phyloP scores from a whole-genome alignment of 2,797 vertebrate genomes.

The Martes flavigula region DNA sequence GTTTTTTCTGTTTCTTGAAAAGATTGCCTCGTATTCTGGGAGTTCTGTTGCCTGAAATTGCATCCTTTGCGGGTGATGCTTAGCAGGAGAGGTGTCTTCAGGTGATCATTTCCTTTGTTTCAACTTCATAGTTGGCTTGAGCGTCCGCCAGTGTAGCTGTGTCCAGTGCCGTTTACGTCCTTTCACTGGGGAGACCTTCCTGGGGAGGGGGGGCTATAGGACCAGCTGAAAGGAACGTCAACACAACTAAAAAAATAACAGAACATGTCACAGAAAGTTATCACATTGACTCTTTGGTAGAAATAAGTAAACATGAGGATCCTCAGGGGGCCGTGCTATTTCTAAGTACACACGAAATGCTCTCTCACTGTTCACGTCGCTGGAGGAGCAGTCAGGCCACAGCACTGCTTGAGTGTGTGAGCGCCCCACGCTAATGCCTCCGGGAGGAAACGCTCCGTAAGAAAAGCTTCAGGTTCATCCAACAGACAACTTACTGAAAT shows the following conservation, averaged over 20 bases:
- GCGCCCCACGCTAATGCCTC: not conserved
- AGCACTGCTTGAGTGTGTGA: not conserved
- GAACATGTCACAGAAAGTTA: conserved; percentile 63
- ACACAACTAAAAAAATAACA: conserved; percentile 64
- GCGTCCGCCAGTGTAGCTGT: not conserved
- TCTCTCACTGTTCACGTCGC: not conserved
- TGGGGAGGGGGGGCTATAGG: conserved; percentile 58
- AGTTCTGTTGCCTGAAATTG: not conserved
- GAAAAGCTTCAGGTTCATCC: conserved; percentile 35
- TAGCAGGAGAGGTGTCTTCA: conserved; percentile 52
- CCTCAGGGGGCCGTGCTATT: not conserved
- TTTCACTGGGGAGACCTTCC: conserved; percentile 52
- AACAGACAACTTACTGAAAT: conserved; percentile 15
- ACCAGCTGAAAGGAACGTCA: conserved; percentile 48
- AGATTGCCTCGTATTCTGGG: conserved; percentile 28
- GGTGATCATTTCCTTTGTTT: conserved; percentile 33
- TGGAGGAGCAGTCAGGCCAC: not conserved
- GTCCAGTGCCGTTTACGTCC: conserved; percentile 4
- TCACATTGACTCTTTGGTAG: conserved; percentile 52
- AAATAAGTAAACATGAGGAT: conserved; percentile 23
- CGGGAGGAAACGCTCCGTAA: not conserved
- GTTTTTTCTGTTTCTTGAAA: conserved; percentile 47
- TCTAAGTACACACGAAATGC: not conserved
- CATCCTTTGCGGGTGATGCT: not conserved
- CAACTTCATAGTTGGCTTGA: conserved; percentile 39